Percentiles rank a stretch among this genome's conserved stretches.
Evolutionary conservation across 2,113 vertebrate species (phyloP).

Genomic region (Pitta sordida): DNA sequence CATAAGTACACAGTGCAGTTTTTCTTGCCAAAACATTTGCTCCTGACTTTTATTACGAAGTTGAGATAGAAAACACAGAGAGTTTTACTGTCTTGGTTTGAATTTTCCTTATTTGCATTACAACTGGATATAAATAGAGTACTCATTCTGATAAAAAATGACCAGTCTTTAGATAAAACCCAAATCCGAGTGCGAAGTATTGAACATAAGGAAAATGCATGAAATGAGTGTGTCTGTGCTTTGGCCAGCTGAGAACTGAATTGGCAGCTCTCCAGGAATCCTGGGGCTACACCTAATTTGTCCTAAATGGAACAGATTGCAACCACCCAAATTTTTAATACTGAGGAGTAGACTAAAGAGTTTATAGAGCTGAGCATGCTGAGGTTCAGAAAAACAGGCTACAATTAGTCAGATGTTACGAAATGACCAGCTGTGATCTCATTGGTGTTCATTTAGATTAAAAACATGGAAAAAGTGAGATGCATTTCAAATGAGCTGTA

Average conservation of each 20-base stretch:
- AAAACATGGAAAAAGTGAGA: conserved; percentile 44
- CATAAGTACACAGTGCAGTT: neutral
- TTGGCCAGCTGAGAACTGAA: neutral
- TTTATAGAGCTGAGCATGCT: conserved; percentile 7
- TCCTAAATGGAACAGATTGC: conserved; percentile 43
- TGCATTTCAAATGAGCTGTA: neutral
- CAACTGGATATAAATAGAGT: conserved; percentile 47
- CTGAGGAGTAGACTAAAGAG: neutral
- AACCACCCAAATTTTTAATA: conserved; percentile 31
- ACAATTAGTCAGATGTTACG: neutral
- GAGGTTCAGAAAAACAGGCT: conserved; percentile 13
- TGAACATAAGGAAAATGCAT: conserved; percentile 13
- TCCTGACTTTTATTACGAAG: neutral
- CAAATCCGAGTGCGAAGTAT: neutral
- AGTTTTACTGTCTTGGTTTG: neutral
- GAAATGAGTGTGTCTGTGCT: neutral
- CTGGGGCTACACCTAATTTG: conserved; percentile 38
- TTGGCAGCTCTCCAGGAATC: conserved; percentile 42
- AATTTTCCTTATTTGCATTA: conserved; percentile 2
- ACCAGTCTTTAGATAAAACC: conserved; percentile 24
- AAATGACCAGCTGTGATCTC: conserved; percentile 45
- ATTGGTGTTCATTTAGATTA: conserved; percentile 15
- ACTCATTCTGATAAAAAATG: neutral
- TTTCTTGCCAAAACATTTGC: neutral
- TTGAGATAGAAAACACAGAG: neutral